Evolutionary conservation across 1,140 invertebrate species (phyloP).

Genomic region (Harpegnathos saltator): DNA sequence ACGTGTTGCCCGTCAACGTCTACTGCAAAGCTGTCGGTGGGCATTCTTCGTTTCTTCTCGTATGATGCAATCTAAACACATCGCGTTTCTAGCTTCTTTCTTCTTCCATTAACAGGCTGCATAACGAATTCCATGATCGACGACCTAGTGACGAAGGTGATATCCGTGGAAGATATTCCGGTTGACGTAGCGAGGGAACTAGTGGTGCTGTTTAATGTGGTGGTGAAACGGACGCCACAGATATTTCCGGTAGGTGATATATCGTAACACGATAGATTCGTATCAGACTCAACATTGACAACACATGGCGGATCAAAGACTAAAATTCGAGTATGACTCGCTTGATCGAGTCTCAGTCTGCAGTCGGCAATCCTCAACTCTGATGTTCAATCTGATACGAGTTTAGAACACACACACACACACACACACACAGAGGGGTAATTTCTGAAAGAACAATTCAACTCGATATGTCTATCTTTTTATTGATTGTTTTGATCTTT

Average conservation of each 20-base stretch:
- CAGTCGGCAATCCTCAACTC: too few relatives aligned
- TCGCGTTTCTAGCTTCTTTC: conserved; percentile 12
- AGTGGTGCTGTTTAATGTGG: conserved; percentile 86
- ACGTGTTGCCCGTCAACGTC: conserved; percentile 90
- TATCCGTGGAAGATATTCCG: conserved; percentile 89
- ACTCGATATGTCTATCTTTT: background rate
- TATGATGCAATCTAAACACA: background rate
- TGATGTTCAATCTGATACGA: too few relatives aligned
- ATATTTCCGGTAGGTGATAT: conserved; percentile 87
- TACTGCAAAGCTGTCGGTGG: conserved; percentile 89
- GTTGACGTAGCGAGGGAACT: conserved; percentile 88
- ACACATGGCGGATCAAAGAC: too few relatives aligned
- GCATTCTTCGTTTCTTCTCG: conserved; percentile 14
- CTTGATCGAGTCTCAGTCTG: too few relatives aligned
- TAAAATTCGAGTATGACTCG: too few relatives aligned
- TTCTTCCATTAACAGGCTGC: conserved; percentile 82
- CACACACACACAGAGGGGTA: too few relatives aligned
- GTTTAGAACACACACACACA: too few relatives aligned
- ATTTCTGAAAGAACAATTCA: too few relatives aligned
- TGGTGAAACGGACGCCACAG: conserved; percentile 86
- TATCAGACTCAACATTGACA: background rate
- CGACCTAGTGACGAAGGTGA: conserved; percentile 87
- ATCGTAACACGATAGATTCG: conserved; percentile 4
- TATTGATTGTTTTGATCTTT: conserved; percentile 42
- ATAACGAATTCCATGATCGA: conserved; percentile 88